phyloP scores from a whole-genome alignment of 2,113 vertebrate genomes.

The Xerus inauris region DNA sequence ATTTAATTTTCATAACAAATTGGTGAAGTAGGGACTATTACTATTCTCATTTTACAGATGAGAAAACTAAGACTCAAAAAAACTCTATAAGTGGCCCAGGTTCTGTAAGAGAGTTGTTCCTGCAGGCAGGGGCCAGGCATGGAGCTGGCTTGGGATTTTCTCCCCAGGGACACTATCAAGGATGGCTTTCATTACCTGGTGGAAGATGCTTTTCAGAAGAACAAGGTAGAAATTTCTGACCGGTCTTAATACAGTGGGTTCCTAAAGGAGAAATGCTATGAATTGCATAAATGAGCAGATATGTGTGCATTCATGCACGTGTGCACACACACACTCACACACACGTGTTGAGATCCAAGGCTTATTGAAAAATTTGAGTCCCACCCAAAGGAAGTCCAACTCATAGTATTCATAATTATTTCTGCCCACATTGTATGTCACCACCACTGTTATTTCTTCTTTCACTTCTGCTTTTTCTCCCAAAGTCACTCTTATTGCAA shows the following conservation, averaged over 20 bases:
- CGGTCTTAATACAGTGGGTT: background rate
- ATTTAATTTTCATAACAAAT: background rate
- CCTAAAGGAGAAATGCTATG: background rate
- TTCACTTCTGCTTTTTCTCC: background rate
- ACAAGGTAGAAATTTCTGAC: background rate
- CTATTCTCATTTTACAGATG: background rate
- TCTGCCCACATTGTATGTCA: background rate
- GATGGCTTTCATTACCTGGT: background rate
- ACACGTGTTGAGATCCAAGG: background rate
- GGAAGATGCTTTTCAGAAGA: background rate
- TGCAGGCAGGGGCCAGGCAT: background rate
- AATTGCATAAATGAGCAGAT: background rate
- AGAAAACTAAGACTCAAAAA: background rate
- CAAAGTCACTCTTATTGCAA: background rate
- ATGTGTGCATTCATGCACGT: too few species aligned
- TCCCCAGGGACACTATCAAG: background rate
- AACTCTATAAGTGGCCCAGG: background rate
- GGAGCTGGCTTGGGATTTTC: background rate
- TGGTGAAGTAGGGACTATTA: background rate
- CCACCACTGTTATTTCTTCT: background rate
- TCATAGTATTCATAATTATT: background rate
- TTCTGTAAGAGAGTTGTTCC: background rate
- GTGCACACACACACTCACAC: too few species aligned
- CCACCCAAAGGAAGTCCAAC: background rate
- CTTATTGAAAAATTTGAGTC: slow-evolving; percentile 1